Evolutionary conservation across 2,113 vertebrate genomes (phyloP).

Genomic region (Catharus fuscescens): DNA sequence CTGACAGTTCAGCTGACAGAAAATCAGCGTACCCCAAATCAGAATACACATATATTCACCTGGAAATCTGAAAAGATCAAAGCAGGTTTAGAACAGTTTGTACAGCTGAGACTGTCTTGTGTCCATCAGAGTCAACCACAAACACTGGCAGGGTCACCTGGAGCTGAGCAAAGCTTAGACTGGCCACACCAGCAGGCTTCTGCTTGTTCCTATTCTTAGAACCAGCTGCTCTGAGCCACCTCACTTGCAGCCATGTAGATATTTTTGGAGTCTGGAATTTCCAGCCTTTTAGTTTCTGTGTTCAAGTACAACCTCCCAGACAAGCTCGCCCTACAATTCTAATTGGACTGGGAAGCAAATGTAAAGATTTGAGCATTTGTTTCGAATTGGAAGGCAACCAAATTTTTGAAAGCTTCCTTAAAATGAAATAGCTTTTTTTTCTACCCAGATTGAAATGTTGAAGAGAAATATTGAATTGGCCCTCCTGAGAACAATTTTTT

Average conservation of each 20-base stretch:
- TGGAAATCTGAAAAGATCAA: not conserved
- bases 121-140: not conserved
- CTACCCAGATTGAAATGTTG: not conserved
- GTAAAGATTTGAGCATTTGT: slow-evolving; percentile 23
- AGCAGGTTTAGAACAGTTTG: not conserved
- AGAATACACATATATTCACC: not conserved
- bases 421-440: slow-evolving; percentile 19
- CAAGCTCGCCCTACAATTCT: not conserved
- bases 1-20: not conserved
- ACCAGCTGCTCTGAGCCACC: not conserved
- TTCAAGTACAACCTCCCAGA: not conserved
- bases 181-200: not conserved
- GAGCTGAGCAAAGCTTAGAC: not conserved
- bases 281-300: not conserved
- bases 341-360: not conserved
- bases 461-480: not conserved
- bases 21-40: not conserved
- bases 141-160: not conserved
- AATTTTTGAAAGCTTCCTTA: slow-evolving; percentile 24
- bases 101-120: not conserved
- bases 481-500: not conserved
- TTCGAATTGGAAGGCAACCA: slow-evolving; percentile 15
- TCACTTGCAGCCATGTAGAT: not conserved
- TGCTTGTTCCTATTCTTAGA: not conserved
- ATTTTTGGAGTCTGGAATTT: not conserved